Base-by-base conservation (phyloP, 1,140 invertebrate genomes). In the Tetraneura akinire region DNA sequence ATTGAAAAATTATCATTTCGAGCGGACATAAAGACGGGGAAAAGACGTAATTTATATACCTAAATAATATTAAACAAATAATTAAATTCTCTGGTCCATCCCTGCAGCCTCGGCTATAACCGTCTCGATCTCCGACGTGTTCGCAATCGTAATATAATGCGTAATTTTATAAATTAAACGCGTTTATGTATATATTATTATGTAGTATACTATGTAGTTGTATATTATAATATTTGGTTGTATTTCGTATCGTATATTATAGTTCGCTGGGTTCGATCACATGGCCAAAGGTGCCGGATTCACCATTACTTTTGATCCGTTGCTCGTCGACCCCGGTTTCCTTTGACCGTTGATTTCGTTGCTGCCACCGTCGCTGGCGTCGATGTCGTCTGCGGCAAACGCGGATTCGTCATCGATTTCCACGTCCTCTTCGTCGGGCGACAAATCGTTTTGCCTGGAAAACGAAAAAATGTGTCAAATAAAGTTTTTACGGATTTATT, bases 261-360 rank as follows among this genome's bases (percentile, higher is more conserved):
- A 26, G 37, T n/a, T 26, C 8, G 26, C 1, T 21, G 18, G 21
- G 21, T 37, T 32, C 29, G 47, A 32, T 74, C 32, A 74, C 71
- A 78, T 78, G 74, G 74, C 74, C 53, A 78, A 45, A 32, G 74
- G 74, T 78, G 32, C 55, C 55, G 74, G 74, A 45, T 55, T 57
- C 74, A 78, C 53, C 74, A 55, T 78, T 55, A 78, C 74, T 78
- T 78, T 78, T 78, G 74, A 78, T 78, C 47, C 49, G 37, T 55
- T 55, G 74, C 74, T 78, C 74, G 49, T 11, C 73, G 73, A 9
- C 26, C 23, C 16, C 14, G 42, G 26, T 23, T 71, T 71, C 68
- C 45, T 49, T 6, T 6, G 45, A 16, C 47, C 37, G 21, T 45
- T 57, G 37, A 53, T 18, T 8, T 45, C 53, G 29, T 32, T 57